Percentiles rank a stretch among this genome's conserved stretches.
Conservation (phyloP, 2,888 invertebrate species). For the Aspidiotus destructor region DNA sequence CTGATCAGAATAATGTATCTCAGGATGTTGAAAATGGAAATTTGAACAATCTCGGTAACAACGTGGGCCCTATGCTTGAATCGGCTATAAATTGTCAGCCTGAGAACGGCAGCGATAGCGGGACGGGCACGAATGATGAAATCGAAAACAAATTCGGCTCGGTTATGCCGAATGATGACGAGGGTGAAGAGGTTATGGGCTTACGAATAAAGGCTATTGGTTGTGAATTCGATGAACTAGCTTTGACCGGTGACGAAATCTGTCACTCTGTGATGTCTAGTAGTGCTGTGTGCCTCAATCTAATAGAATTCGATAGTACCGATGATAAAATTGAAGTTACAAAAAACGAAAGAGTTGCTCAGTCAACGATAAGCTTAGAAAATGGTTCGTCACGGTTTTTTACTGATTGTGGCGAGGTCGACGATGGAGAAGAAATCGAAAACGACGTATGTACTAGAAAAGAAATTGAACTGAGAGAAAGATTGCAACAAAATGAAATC, state of each 20-base stretch:
- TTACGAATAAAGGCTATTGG: not conserved
- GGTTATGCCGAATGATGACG: slow-evolving; percentile 6
- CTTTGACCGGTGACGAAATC: not conserved
- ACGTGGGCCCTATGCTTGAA: slow-evolving; percentile 24
- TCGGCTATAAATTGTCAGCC: slow-evolving; percentile 29
- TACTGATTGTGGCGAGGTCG: not conserved
- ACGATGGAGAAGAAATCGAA: not conserved
- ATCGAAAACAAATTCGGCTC: not conserved
- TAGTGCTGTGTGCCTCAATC: not conserved
- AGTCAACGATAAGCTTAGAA: slow-evolving; percentile 6
- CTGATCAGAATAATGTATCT: not conserved
- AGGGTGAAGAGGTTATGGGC: slow-evolving; percentile 3
- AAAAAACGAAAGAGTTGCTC: slow-evolving; percentile 1
- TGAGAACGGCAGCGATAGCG: slow-evolving; percentile 4
- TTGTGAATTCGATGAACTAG: not conserved
- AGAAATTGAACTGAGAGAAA: not conserved
- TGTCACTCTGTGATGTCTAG: not conserved
- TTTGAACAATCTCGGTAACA: slow-evolving; percentile 25
- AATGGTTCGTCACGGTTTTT: not conserved
- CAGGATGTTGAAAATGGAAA: slow-evolving; percentile 21
- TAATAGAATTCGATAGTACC: slow-evolving; percentile 1
- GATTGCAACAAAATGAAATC: not conserved
- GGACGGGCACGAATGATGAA: not conserved
- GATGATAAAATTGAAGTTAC: not conserved
- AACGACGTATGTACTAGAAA: not conserved